Conservation (phyloP, 2,797 vertebrate species). For the Pangasius djambal region DNA sequence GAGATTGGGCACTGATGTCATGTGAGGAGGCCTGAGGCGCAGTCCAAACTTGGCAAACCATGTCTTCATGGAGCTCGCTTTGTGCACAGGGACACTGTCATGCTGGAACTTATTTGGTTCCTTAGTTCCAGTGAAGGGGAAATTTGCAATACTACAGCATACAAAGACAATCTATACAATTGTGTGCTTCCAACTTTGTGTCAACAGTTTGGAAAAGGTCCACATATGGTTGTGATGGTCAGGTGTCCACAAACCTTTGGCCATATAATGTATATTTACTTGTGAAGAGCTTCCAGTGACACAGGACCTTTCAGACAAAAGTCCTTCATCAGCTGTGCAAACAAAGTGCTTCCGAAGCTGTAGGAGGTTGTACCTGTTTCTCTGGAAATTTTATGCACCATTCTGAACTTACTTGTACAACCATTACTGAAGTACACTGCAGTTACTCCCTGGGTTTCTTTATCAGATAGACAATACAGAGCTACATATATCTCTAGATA, state of each 20-base stretch:
- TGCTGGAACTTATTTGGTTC: not conserved
- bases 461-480: not conserved
- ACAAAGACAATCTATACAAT: not conserved
- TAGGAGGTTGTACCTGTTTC: not conserved
- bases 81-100: not conserved
- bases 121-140: too few species aligned
- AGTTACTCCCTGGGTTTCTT: not conserved
- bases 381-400: not conserved
- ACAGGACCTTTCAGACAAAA: not conserved
- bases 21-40: not conserved
- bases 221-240: not conserved
- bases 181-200: not conserved
- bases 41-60: not conserved
- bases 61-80: too few species aligned
- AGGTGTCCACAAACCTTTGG: not conserved
- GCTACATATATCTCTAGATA: not conserved
- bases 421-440: not conserved
- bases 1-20: not conserved
- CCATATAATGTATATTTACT: not conserved
- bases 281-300: not conserved
- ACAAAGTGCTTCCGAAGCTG: not conserved
- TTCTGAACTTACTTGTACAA: not conserved
- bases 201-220: not conserved
- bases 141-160: not conserved
- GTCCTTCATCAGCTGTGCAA: not conserved